Conservation (phyloP, 2,888 invertebrate species). For the Balanococcus diminutus region DNA sequence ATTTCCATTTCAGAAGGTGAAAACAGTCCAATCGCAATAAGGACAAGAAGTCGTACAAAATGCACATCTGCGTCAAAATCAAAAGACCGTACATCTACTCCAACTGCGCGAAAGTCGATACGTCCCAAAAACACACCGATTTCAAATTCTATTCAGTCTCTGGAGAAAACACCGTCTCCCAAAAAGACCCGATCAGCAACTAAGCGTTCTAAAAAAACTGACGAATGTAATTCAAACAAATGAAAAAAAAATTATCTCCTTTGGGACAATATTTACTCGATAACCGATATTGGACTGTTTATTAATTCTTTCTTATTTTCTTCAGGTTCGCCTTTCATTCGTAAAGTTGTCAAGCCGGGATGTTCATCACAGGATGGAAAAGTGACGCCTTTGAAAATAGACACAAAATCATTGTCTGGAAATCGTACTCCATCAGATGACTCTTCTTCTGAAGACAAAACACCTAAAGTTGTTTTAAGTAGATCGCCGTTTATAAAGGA, state of each 20-base stretch:
- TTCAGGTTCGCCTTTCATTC: not conserved
- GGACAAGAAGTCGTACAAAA: not conserved
- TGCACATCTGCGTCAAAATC: not conserved
- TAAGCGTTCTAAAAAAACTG: not conserved
- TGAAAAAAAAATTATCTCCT: too few species aligned
- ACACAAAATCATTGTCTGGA: not conserved
- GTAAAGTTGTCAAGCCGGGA: not conserved
- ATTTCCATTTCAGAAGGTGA: not conserved
- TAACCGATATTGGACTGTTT: not conserved
- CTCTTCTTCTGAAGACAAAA: not conserved
- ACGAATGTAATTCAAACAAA: not conserved
- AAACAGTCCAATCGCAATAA: not conserved
- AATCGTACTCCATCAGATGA: not conserved
- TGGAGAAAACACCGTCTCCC: not conserved
- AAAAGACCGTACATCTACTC: not conserved
- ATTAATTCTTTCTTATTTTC: not conserved
- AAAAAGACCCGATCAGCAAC: not conserved
- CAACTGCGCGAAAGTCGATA: not conserved
- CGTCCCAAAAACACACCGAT: not conserved
- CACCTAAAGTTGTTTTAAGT: not conserved
- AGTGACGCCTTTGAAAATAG: not conserved
- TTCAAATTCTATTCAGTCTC: not conserved
- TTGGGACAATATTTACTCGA: too few species aligned
- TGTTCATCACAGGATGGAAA: not conserved
- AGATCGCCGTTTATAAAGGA: not conserved